Base-by-base conservation (phyloP, 1,140 invertebrate genomes). In the Bombus affinis region DNA sequence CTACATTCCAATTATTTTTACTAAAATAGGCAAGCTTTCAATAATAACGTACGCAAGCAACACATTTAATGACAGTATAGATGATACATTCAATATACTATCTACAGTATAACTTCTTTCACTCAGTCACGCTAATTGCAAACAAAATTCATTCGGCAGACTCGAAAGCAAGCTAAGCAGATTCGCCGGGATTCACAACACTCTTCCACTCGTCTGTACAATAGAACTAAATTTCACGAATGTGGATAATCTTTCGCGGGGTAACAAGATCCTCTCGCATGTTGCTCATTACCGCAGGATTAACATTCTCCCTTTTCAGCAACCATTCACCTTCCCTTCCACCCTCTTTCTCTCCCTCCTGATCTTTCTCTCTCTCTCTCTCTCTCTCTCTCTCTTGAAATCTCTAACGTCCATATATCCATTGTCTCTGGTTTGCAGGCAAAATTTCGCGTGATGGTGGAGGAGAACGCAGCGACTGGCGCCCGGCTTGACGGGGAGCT, bases 381-480 rank as follows among this genome's bases (percentile, higher is more conserved):
- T 6, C 15, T 18, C 5, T 5, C 15, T 6, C 47, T 53, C 47
- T 53, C 47, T 53, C 18, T 53, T 22, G 32, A 65, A 25, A 44
- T 28, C 44, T 15, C 28, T 32, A 53, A 53, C 39, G 59, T 80
- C 25, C 53, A 81, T 53, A 78, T 10, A n/a, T n/a, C 18, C n/a
- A 75, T 77, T 73, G 42, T 37, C 18, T 83, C 74, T 81, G 18
- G 25, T 78, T 91, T 88, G 1, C 93, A 96, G 95, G 95, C 95
- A 88, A 97, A 97, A 95, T 97, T 97, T 93, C 96, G 96, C 92
- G 96, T 96, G 93, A 97, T 97, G 97, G 96, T 97, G 90, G 96
- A 97, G 93, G 97, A 97, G 93, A 97, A 97, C 94, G 96, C 96
- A 94, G 95, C 96, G 87, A 95, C 97, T 79, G 96, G 96, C 68